A percentile compares a stretch with the other conserved stretches of the same genome.
These are phyloP conservation scores for Nerophis lumbriciformis DNA, from an alignment of 2,113 vertebrate species.

Conservation along the genomic window DNA sequence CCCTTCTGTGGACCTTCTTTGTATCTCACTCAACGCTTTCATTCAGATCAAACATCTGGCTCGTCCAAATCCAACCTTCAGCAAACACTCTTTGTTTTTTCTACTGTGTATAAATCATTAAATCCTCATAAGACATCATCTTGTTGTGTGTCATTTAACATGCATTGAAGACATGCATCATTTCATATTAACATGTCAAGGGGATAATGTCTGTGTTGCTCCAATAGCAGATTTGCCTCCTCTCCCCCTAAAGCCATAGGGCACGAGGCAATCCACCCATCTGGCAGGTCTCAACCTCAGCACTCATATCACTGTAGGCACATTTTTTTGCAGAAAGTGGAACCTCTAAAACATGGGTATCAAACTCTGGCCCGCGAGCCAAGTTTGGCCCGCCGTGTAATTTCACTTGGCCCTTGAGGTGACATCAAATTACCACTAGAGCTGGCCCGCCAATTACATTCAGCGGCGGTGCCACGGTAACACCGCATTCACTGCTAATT, in stretches of 20 bases:
- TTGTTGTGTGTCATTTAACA: slow-evolving; percentile 25
- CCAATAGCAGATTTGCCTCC: slow-evolving; percentile 43
- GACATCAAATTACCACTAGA: too few species aligned
- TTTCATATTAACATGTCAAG: background rate
- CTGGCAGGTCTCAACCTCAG: slow-evolving; percentile 31
- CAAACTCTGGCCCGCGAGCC: too few species aligned
- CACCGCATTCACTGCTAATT: too few species aligned
- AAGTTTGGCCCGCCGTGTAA: too few species aligned
- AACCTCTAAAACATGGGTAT: too few species aligned
- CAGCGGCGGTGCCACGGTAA: too few species aligned
- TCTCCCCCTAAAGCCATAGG: slow-evolving; percentile 22
- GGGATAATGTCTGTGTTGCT: background rate
- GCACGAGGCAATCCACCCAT: slow-evolving; percentile 39
- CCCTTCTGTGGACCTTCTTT: slow-evolving; percentile 34
- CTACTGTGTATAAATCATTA: background rate
- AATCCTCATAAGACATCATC: background rate
- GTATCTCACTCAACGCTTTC: slow-evolving; percentile 32
- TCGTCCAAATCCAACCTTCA: slow-evolving; percentile 20
- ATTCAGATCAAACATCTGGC: slow-evolving; percentile 47
- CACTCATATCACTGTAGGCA: background rate
- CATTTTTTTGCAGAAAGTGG: too few species aligned
- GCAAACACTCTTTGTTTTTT: background rate
- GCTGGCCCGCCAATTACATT: too few species aligned
- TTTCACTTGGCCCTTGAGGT: too few species aligned
- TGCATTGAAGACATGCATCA: slow-evolving; percentile 15